These are phyloP conservation scores for Eristalinus aeneus DNA, from an alignment of 2,888 invertebrate species.

Conservation along the genomic window DNA sequence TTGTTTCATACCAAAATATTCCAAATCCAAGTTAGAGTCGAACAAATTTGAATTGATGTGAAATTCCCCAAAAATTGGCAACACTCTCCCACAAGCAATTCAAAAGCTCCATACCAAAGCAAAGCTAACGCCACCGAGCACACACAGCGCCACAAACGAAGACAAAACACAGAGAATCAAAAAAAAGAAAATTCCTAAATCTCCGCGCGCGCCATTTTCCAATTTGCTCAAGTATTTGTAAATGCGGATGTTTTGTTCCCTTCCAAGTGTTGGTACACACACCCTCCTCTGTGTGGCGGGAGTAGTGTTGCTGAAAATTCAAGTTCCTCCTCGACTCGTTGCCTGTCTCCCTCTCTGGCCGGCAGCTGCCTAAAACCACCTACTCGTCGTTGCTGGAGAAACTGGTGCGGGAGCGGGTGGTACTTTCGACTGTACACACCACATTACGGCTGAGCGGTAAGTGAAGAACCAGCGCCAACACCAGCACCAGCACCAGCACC, in stretches of 20 bases:
- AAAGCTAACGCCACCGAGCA: background rate
- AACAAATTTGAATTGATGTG: too few relatives aligned
- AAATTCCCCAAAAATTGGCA: constrained; percentile 2
- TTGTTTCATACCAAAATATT: too few relatives aligned
- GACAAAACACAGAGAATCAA: background rate
- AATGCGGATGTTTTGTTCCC: constrained; percentile 66
- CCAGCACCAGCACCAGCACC: constrained; percentile 21
- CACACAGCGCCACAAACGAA: background rate
- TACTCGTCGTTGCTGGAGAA: too few relatives aligned
- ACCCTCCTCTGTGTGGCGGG: too few relatives aligned
- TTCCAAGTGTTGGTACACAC: constrained; percentile 59
- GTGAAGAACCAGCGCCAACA: background rate
- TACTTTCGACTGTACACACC: constrained; percentile 1
- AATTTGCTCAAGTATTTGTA: constrained; percentile 66
- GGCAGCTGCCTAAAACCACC: background rate
- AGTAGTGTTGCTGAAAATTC: constrained; percentile 19
- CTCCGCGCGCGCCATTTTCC: constrained; percentile 63
- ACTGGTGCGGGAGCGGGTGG: background rate
- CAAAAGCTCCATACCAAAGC: constrained; percentile 12
- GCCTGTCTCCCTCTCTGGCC: background rate
- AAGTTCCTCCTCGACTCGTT: constrained; percentile 7
- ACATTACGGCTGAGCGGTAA: background rate
- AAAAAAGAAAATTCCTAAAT: constrained; percentile 18
- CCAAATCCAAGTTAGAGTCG: too few relatives aligned
- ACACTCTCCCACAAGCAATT: constrained; percentile 7